Percentiles rank a stretch among this genome's conserved stretches.
Evolutionary conservation across 2,113 vertebrate genomes (phyloP).

Genomic region (Anguilla rostrata): DNA sequence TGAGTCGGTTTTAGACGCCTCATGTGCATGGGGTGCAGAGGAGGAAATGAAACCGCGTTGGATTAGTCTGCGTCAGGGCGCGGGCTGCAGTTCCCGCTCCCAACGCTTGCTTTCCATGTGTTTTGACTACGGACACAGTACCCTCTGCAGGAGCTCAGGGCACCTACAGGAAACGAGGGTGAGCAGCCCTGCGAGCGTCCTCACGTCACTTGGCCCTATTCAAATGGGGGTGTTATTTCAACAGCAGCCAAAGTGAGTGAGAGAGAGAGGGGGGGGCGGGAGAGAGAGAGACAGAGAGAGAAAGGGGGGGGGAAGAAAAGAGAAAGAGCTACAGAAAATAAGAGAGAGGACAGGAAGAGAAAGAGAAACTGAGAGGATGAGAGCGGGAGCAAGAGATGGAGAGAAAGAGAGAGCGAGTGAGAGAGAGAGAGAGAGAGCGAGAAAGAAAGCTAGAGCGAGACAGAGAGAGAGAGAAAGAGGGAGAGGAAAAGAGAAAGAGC

Average conservation of each 20-base stretch:
- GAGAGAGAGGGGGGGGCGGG: not conserved
- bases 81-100: conserved; percentile 24
- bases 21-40: conserved; percentile 49
- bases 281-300: not conserved
- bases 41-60: conserved; percentile 46
- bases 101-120: conserved; percentile 50
- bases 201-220: conserved; percentile 23
- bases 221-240: conserved; percentile 46
- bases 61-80: conserved; percentile 3
- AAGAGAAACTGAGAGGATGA: not conserved
- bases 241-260: not conserved
- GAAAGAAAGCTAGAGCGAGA: not conserved
- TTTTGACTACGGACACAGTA: conserved; percentile 47
- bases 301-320: not conserved
- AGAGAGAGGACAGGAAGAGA: not conserved
- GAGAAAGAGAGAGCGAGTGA: not conserved
- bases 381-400: not conserved
- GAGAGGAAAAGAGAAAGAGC: not conserved
- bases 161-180: conserved; percentile 32
- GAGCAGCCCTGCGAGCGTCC: not conserved
- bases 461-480: not conserved
- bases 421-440: not conserved
- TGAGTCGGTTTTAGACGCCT: conserved; percentile 15
- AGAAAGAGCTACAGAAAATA: not conserved
- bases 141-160: conserved; percentile 20